Evolutionary conservation across 1,140 invertebrate species (phyloP), one percentile per base, ranked within the genome.

Genomic region (Nautilus pompilius): DNA sequence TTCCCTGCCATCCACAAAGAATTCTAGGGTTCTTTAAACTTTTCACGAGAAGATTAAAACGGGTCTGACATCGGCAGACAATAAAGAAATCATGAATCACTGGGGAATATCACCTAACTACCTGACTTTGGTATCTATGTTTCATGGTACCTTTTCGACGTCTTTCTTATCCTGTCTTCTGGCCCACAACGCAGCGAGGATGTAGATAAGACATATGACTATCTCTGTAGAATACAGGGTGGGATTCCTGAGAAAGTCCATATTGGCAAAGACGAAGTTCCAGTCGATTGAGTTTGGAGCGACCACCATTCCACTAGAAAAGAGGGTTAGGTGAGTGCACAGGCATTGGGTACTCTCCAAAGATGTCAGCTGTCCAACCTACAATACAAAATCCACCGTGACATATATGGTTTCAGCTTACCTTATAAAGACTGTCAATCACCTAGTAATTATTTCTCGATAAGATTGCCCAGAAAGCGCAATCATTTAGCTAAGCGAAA

Each of bases 191-290:
- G 84, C 72, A 20, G 81, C 68, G 0, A 82, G 46, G 17, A 86
- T 65, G 63, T 85, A 87, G 13, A 86, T 60, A 8, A 77, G 60
- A 20, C 76, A 58, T 3, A 86, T 83, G 3, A 86, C 70, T 28
- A 87, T 85, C 46, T 85, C 78, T 0, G 84, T 85, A 56, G 84
- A 74, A 67, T 86, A 87, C 48, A 87, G 80, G 1, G 86, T 86
- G 4, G 85, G 78, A 72, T 87, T 87, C 70, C 85, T 84, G 5
- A 76, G 71, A 70, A 87, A 87, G 41, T 84, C 83, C n/a, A 83
- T 81, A 66, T 84, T 81, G 26, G 72, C 67, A 24, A 84, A 81
- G 4, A 83, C 74, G 60, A 79, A 82, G 59, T 76, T 70, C 70
- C 79, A 84, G 72, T 84, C 80, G 8, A 84, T 80, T 17, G 73